Base-by-base conservation (phyloP, 1,140 invertebrate genomes). In the Sycobia sp. region DNA sequence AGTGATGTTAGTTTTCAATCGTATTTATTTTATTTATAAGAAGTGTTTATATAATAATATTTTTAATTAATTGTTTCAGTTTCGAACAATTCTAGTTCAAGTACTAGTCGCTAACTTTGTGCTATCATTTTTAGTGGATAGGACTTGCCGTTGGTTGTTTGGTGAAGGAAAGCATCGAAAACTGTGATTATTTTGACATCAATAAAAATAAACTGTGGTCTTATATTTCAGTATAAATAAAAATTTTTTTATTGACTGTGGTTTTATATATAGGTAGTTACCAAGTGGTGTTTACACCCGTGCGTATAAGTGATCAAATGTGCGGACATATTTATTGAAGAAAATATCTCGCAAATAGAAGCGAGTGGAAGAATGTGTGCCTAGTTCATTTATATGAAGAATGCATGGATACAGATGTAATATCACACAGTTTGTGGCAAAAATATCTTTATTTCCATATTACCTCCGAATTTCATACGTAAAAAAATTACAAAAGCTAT, bases 71-170 rank as follows among this genome's bases (percentile, higher is more conserved):
- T 32, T 11, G 29, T 64, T 89, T 88, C 81, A 97, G 94, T 97
- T 96, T 73, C 92, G 95, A 62, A 83, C 86, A 62, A 89, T 88
- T 59, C 80, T 98, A 71, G 82, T 97, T 23, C 82, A 84, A 77
- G 87, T 94, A 14, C 81, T 98, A 49, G 80, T 91, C 65, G 87
- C 88, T 5, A 94, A 98, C 78, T 91, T 96, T 71, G 73, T 91
- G 39, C 86, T 91, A 71, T 89, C 94, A 4, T 96, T 90, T 71
- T 67, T 91, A 8, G 87, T 93, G 36, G 96, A 98, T 79, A 86
- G 94, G 69, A 71, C 88, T 16, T 95, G 93, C 80, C 85, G 95
- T 70, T 94, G 91, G 85, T 82, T 97, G 22, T 96, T 95, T 79
- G 95, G 94, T n/a, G 89, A 90, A 77, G 90, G 89, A 55, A 86